Percentiles rank a stretch among this genome's conserved stretches.
Conservation (phyloP, 2,888 invertebrate genomes). For the Agrotis ipsilon region DNA sequence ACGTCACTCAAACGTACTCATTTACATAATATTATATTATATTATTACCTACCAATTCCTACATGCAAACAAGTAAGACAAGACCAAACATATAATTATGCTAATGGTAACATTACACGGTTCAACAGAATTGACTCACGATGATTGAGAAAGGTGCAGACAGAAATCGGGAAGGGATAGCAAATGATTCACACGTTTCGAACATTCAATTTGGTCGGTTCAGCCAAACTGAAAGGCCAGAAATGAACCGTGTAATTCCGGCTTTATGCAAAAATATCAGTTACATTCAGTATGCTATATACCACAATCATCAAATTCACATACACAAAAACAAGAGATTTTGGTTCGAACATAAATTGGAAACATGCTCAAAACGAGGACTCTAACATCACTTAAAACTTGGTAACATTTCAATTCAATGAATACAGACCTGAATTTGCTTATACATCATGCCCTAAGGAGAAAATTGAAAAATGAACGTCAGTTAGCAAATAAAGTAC, state of each 20-base stretch:
- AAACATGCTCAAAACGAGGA: slow-evolving; percentile 79
- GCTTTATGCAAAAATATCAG: slow-evolving; percentile 31
- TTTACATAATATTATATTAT: slow-evolving; percentile 15
- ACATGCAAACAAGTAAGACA: slow-evolving; percentile 55
- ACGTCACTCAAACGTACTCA: slow-evolving; percentile 27
- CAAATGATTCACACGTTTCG: background rate
- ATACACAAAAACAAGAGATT: slow-evolving; percentile 64
- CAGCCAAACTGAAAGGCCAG: slow-evolving; percentile 1
- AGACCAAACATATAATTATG: slow-evolving; percentile 32
- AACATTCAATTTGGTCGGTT: background rate
- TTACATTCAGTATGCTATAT: slow-evolving; percentile 49
- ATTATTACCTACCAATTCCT: slow-evolving; percentile 38
- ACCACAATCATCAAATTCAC: slow-evolving; percentile 62
- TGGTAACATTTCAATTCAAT: slow-evolving; percentile 70
- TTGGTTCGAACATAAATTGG: slow-evolving; percentile 64
- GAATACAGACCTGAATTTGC: slow-evolving; percentile 91
- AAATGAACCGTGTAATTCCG: slow-evolving; percentile 38
- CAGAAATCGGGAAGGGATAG: background rate
- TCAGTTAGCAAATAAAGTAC: slow-evolving; percentile 69
- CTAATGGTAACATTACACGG: slow-evolving; percentile 24
- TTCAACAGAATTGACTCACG: slow-evolving; percentile 19
- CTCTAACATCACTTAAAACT: slow-evolving; percentile 84
- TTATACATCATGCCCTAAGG: slow-evolving; percentile 90
- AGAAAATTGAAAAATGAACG: slow-evolving; percentile 80
- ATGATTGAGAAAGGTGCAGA: background rate